A percentile compares a stretch with the other conserved stretches of the same genome.
Conservation (phyloP, 2,113 vertebrate genomes). For the Psilopogon haemacephalus region DNA sequence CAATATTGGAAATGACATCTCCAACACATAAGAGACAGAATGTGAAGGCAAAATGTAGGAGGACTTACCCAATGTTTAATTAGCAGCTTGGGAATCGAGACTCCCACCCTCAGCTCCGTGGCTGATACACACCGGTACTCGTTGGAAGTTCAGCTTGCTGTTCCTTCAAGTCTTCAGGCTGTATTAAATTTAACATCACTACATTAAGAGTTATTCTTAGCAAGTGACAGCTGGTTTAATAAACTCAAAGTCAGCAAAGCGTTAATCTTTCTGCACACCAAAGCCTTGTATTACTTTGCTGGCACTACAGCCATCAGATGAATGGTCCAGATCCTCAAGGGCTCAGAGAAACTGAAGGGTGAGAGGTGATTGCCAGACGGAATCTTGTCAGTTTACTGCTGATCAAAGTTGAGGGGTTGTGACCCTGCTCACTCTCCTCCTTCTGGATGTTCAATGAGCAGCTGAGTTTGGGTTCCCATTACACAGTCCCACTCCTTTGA, state of each 20-base stretch:
- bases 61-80: background rate
- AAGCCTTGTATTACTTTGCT: background rate
- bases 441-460: background rate
- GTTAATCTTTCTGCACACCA: background rate
- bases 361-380: background rate
- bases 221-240: background rate
- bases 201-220: background rate
- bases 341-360: background rate
- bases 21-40: background rate
- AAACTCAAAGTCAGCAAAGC: background rate
- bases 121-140: background rate
- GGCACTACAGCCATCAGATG: background rate
- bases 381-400: background rate
- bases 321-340: background rate
- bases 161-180: background rate
- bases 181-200: background rate
- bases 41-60: background rate
- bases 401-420: background rate
- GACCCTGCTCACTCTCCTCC: background rate
- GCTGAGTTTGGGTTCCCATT: background rate
- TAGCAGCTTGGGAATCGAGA: background rate
- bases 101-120: background rate
- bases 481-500: background rate
- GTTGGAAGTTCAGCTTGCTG: background rate
- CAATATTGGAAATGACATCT: background rate